Evolutionary conservation across 2,113 vertebrate species (phyloP).

Genomic region (Xenotilapia longispinis): DNA sequence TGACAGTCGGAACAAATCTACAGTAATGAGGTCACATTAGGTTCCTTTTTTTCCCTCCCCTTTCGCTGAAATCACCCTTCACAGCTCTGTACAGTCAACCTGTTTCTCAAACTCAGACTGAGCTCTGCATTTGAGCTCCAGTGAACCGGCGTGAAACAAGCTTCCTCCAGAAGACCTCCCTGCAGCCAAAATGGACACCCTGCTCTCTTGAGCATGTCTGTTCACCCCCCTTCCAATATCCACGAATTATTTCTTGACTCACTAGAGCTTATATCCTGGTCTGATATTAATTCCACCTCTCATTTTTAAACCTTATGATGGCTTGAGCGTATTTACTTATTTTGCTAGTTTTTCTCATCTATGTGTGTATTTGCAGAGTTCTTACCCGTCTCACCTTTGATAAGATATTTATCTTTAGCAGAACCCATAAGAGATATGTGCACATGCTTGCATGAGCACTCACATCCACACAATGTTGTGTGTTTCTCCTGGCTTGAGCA

Average conservation of each 20-base stretch:
- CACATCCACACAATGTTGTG: slow-evolving; percentile 3
- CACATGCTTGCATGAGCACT: background rate
- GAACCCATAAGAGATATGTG: background rate
- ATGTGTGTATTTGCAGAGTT: background rate
- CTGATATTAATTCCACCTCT: slow-evolving; percentile 2
- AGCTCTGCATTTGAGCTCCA: background rate
- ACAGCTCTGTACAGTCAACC: slow-evolving; percentile 40
- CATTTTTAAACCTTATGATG: slow-evolving; percentile 1
- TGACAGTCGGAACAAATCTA: slow-evolving; percentile 93
- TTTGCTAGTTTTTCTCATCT: background rate
- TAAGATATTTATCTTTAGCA: slow-evolving; percentile 26
- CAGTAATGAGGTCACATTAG: slow-evolving; percentile 90
- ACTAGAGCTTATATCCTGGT: slow-evolving; percentile 53
- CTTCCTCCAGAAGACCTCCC: slow-evolving; percentile 6
- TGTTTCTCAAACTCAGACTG: slow-evolving; percentile 3
- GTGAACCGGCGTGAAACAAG: slow-evolving; percentile 17
- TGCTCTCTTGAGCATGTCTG: slow-evolving; percentile 12
- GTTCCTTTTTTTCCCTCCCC: background rate
- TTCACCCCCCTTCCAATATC: background rate
- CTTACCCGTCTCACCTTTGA: background rate
- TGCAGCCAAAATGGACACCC: slow-evolving; percentile 29
- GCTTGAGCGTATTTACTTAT: slow-evolving; percentile 27
- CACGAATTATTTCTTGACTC: slow-evolving; percentile 30
- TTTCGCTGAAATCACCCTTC: slow-evolving; percentile 68
- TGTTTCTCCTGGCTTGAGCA: slow-evolving; percentile 40